Conservation (phyloP, 2,888 invertebrate species). For the Drosophila recens region DNA sequence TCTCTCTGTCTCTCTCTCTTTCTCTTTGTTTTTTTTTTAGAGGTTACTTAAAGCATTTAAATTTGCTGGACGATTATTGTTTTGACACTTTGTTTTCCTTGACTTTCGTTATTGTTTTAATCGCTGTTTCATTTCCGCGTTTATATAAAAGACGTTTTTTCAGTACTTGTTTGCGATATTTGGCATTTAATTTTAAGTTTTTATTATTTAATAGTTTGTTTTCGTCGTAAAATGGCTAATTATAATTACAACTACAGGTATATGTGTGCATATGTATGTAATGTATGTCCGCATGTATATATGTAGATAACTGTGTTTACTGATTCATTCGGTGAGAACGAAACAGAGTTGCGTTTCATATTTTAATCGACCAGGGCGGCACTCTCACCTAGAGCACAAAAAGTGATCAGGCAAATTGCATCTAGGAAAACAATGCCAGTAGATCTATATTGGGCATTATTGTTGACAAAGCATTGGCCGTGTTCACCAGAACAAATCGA, state of each 20-base stretch:
- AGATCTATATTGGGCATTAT: neutral
- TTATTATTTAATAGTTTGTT: slow-evolving; percentile 75
- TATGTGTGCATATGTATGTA: slow-evolving; percentile 28
- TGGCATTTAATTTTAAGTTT: slow-evolving; percentile 50
- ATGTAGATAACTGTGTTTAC: slow-evolving; percentile 35
- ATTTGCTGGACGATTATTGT: slow-evolving; percentile 44
- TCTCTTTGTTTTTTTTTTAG: slow-evolving; percentile 34
- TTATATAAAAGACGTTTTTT: slow-evolving; percentile 22
- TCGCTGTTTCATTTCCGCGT: slow-evolving; percentile 40
- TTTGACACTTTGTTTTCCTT: slow-evolving; percentile 70
- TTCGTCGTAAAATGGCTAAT: slow-evolving; percentile 76
- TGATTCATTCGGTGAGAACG: slow-evolving; percentile 50
- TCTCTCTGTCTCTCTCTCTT: slow-evolving; percentile 27
- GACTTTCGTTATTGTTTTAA: slow-evolving; percentile 28
- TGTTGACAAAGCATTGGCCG: neutral
- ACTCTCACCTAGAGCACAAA: neutral
- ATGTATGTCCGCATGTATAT: slow-evolving; percentile 19
- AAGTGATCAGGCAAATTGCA: neutral
- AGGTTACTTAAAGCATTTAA: slow-evolving; percentile 62
- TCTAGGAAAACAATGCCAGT: neutral
- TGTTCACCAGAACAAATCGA: too few species aligned
- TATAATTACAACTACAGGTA: slow-evolving; percentile 60
- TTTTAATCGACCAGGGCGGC: slow-evolving; percentile 45
- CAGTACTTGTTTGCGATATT: slow-evolving; percentile 40
- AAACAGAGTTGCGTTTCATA: slow-evolving; percentile 26